phyloP scores from a whole-genome alignment of 2,888 invertebrate genomes.

The Himalopsyche anomala region DNA sequence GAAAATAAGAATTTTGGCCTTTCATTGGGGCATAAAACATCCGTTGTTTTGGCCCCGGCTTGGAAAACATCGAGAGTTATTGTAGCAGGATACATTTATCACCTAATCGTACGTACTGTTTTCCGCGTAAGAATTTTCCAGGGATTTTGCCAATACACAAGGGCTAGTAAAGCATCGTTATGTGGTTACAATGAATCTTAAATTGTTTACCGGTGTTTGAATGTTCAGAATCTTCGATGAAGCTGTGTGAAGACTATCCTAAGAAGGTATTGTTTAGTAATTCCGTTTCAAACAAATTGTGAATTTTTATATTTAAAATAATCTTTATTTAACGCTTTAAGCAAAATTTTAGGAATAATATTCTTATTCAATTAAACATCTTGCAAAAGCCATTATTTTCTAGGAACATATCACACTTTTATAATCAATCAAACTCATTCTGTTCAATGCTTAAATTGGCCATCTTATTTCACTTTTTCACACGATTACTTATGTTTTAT shows the following conservation, averaged over 20 bases:
- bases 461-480: no score
- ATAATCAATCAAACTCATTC: no score
- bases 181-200: slow-evolving; percentile 16
- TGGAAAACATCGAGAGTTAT: slow-evolving; percentile 56
- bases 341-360: no score
- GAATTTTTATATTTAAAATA: no score
- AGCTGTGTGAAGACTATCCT: not conserved
- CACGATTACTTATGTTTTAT: no score
- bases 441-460: no score
- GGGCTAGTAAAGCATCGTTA: slow-evolving; percentile 30
- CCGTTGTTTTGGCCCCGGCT: slow-evolving; percentile 52
- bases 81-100: slow-evolving; percentile 50
- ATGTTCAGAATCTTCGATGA: not conserved
- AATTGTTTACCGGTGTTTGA: slow-evolving; percentile 3
- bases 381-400: no score
- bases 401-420: no score
- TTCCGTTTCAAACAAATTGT: no score
- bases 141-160: slow-evolving; percentile 16
- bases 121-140: slow-evolving; percentile 31
- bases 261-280: no score
- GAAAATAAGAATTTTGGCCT: slow-evolving; percentile 31
- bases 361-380: no score
- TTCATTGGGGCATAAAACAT: slow-evolving; percentile 30
- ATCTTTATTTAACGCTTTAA: no score
- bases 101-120: slow-evolving; percentile 39